A percentile compares a stretch with the other conserved stretches of the same genome.
phyloP scores from a whole-genome alignment of 2,113 vertebrate species.

The Myodes glareolus region DNA sequence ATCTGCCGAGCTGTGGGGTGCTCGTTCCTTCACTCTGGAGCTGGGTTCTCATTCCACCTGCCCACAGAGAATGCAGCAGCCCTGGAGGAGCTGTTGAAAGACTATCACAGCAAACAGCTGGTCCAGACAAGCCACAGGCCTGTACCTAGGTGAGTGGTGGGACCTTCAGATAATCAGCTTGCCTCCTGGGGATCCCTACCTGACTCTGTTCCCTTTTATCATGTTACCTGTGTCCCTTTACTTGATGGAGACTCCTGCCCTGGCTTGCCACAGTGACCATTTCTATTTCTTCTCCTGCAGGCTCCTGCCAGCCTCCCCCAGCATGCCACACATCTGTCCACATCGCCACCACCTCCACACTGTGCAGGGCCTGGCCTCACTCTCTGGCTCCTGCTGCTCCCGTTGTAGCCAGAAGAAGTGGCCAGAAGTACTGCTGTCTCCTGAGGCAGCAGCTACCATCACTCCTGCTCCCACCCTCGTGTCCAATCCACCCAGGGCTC shows the following conservation, averaged over 20 bases:
- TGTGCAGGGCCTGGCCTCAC: slow-evolving; percentile 90
- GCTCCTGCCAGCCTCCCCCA: slow-evolving; percentile 57
- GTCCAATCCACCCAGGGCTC: slow-evolving; percentile 68
- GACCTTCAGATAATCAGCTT: neutral
- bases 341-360: slow-evolving; percentile 97
- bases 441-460: slow-evolving; percentile 60
- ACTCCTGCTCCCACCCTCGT: slow-evolving; percentile 33
- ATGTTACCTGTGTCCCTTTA: slow-evolving; percentile 75
- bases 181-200: neutral
- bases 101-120: slow-evolving; percentile 92
- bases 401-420: slow-evolving; percentile 96
- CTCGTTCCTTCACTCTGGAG: neutral
- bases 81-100: slow-evolving; percentile 95
- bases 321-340: slow-evolving; percentile 83
- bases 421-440: slow-evolving; percentile 89
- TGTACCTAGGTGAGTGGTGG: slow-evolving; percentile 88
- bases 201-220: neutral
- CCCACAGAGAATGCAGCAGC: slow-evolving; percentile 93
- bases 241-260: slow-evolving; percentile 16
- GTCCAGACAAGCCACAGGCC: slow-evolving; percentile 84
- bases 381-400: slow-evolving; percentile 88
- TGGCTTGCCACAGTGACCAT: neutral
- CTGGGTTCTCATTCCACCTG: slow-evolving; percentile 53
- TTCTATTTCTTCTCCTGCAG: neutral
- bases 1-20: neutral